These are phyloP conservation scores for Tragelaphus scriptus DNA, from an alignment of 2,113 vertebrate genomes.

Conservation along the genomic window DNA sequence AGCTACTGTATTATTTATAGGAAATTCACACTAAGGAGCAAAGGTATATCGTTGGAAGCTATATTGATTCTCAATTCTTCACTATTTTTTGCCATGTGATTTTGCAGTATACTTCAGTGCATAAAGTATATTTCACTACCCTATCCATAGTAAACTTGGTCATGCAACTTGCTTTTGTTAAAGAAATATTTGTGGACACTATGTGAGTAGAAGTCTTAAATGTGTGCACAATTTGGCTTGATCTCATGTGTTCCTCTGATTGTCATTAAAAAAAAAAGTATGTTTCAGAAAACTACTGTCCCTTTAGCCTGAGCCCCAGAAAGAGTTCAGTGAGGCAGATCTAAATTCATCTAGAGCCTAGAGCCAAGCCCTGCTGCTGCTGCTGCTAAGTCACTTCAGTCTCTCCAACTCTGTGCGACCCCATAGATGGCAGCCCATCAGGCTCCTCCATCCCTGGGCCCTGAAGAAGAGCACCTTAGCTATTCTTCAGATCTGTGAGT, in stretches of 20 bases:
- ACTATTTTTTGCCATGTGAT: not conserved
- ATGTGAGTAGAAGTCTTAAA: not conserved
- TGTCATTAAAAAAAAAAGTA: not conserved
- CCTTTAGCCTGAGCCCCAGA: not conserved
- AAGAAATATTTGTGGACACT: not conserved
- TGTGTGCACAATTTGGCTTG: not conserved
- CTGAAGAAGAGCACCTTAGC: not conserved
- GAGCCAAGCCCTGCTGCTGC: not conserved
- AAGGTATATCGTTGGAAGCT: not conserved
- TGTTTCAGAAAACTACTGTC: not conserved
- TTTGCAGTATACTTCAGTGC: not conserved
- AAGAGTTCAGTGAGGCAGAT: not conserved
- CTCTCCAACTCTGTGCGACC: accelerated
- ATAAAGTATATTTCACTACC: not conserved
- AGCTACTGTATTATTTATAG: not conserved
- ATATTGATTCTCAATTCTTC: not conserved
- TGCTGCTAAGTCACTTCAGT: not conserved
- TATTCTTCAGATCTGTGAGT: not conserved
- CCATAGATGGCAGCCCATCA: not conserved
- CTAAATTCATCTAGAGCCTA: not conserved
- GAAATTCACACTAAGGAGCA: not conserved
- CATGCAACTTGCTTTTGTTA: not conserved
- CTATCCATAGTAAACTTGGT: not conserved
- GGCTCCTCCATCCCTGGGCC: not conserved
- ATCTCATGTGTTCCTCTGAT: not conserved